phyloP scores from a whole-genome alignment of 2,797 vertebrate species.

The Pteropus rufus region DNA sequence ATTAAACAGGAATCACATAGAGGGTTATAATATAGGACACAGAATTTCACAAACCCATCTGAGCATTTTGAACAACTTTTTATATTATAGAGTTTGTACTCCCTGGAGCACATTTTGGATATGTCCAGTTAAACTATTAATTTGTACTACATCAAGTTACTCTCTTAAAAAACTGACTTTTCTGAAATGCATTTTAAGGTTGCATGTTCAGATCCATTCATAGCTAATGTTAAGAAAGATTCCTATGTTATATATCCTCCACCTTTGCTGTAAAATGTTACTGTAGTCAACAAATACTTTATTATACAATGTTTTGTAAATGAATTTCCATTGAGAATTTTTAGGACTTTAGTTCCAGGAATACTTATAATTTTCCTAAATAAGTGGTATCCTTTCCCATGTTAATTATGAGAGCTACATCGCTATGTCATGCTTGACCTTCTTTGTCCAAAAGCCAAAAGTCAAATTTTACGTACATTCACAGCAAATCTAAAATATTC shows the following conservation, averaged over 20 bases:
- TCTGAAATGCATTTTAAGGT: not conserved
- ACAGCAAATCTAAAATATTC: not conserved
- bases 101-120: not conserved
- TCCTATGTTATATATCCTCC: not conserved
- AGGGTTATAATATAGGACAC: not conserved
- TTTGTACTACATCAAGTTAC: not conserved
- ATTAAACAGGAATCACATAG: not conserved
- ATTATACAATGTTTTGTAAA: not conserved
- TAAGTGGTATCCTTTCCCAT: not conserved
- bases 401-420: not conserved
- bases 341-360: not conserved
- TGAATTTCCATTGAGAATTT: not conserved
- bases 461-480: not conserved
- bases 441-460: not conserved
- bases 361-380: not conserved
- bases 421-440: not conserved
- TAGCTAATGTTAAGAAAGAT: not conserved
- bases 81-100: not conserved
- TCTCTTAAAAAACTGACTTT: slow-evolving; percentile 15
- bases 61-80: not conserved
- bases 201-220: not conserved
- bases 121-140: not conserved
- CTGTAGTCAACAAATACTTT: not conserved
- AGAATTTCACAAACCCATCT: not conserved
- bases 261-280: not conserved